Conservation (phyloP, 2,888 invertebrate genomes). For the Pterostichus niger region DNA sequence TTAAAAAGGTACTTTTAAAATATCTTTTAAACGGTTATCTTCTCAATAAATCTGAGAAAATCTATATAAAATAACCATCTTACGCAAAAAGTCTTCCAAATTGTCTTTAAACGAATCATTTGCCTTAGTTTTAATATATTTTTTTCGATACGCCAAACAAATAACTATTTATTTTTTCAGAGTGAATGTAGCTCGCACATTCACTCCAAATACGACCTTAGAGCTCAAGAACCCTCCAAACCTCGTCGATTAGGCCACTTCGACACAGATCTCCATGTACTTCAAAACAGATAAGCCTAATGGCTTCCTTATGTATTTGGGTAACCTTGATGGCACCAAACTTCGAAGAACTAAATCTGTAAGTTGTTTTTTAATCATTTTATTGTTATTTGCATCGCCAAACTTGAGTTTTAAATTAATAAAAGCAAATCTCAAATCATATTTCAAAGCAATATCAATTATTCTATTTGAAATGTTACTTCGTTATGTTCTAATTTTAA, state of each 20-base stretch:
- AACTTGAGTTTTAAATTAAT: too few species aligned
- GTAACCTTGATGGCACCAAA: slow-evolving; percentile 89
- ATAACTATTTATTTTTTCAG: slow-evolving; percentile 68
- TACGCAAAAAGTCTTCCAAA: too few species aligned
- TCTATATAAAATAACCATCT: neutral
- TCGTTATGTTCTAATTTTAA: too few species aligned
- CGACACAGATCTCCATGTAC: slow-evolving; percentile 92
- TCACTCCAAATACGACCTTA: slow-evolving; percentile 89
- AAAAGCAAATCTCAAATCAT: too few species aligned
- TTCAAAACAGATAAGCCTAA: slow-evolving; percentile 90
- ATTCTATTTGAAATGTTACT: too few species aligned
- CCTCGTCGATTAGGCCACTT: slow-evolving; percentile 90
- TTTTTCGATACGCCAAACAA: neutral
- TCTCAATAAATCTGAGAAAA: neutral
- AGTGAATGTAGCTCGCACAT: slow-evolving; percentile 88
- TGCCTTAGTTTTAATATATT: too few species aligned
- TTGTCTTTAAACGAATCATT: too few species aligned
- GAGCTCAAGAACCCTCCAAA: slow-evolving; percentile 93
- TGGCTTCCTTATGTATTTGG: slow-evolving; percentile 93
- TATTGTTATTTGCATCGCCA: too few species aligned
- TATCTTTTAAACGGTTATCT: too few species aligned
- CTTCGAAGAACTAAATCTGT: slow-evolving; percentile 82
- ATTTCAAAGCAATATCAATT: too few species aligned
- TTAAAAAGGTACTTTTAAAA: too few species aligned
- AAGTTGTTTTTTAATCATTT: slow-evolving; percentile 70